Conservation (phyloP, 2,888 invertebrate genomes). For the Poecilobothrus nobilitatus region DNA sequence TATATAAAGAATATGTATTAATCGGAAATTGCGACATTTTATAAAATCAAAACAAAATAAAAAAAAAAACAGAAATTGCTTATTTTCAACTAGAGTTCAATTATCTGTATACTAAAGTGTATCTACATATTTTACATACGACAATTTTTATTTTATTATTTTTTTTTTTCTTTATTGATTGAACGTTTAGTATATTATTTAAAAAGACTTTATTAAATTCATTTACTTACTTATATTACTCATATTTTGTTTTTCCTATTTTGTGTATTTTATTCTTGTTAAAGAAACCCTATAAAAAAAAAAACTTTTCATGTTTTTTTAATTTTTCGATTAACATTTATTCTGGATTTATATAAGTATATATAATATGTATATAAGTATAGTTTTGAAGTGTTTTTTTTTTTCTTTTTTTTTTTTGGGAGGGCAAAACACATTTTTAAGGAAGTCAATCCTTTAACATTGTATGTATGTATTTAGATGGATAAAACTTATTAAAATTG, state of each 20-base stretch:
- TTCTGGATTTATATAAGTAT: background rate
- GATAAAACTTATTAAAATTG: too few species aligned
- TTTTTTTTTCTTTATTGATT: background rate
- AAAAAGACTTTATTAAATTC: background rate
- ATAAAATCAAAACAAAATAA: too few species aligned
- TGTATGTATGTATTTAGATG: too few species aligned
- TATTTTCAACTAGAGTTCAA: too few species aligned
- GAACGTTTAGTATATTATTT: background rate
- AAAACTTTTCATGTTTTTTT: constrained; percentile 2
- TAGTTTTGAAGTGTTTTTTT: background rate
- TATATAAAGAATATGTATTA: too few species aligned
- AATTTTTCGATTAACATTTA: background rate
- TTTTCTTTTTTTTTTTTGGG: background rate
- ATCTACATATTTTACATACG: background rate
- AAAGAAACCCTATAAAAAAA: constrained; percentile 4
- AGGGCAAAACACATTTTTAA: too few species aligned
- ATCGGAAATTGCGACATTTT: too few species aligned
- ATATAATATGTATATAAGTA: too few species aligned
- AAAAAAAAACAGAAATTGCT: too few species aligned
- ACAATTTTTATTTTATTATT: background rate
- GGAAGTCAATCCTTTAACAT: too few species aligned
- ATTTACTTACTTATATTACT: background rate
- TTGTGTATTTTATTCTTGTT: background rate
- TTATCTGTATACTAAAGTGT: background rate
- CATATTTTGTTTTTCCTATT: background rate